These are phyloP conservation scores for Streptopelia turtur DNA, from an alignment of 2,797 vertebrate genomes.

Conservation along the genomic window DNA sequence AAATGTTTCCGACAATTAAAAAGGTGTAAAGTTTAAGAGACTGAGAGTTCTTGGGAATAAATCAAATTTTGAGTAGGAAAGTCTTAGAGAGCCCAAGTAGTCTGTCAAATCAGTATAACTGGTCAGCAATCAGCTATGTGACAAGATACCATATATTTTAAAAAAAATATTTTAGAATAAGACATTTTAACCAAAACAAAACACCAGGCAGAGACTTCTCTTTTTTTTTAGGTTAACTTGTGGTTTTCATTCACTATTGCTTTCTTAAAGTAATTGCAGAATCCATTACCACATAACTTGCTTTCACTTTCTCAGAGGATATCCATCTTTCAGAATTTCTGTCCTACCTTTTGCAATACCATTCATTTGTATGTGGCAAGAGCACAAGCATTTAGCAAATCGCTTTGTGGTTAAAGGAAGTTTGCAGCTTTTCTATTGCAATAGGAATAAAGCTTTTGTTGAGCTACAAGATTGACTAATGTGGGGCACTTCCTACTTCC, in stretches of 20 bases:
- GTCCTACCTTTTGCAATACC: conserved; percentile 73
- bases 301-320: conserved; percentile 63
- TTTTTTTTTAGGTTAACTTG: neutral
- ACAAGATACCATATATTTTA: neutral
- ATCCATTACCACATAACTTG: neutral
- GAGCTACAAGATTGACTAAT: conserved; percentile 51
- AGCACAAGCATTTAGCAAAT: conserved; percentile 28
- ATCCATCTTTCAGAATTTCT: conserved; percentile 61
- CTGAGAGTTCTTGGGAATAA: neutral
- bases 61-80: neutral
- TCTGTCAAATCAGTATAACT: neutral
- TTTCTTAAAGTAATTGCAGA: neutral
- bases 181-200: neutral
- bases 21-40: neutral
- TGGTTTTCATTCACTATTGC: conserved; percentile 9
- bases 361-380: conserved; percentile 31
- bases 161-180: neutral
- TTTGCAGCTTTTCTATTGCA: conserved; percentile 10
- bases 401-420: conserved; percentile 5
- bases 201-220: neutral
- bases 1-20: neutral
- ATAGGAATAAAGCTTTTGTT: conserved; percentile 27
- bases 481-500: conserved; percentile 42
- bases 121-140: neutral
- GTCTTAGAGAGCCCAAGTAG: neutral